Evolutionary conservation across 2,888 invertebrate species (phyloP), one percentile per base, ranked within the genome.

Genomic region (Drosophila nigricruria): DNA sequence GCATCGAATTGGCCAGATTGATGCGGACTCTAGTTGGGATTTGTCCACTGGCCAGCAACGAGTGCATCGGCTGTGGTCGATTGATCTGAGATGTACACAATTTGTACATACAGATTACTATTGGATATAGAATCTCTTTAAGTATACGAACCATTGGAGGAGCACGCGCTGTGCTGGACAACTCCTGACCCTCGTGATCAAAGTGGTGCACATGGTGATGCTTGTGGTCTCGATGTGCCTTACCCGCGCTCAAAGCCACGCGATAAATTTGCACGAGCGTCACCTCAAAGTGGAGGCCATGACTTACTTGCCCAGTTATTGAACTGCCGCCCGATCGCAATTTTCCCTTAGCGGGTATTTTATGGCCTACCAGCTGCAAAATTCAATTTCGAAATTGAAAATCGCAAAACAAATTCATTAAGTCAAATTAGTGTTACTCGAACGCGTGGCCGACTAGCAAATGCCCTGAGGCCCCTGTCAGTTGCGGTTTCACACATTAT

Each of bases 181-280:
- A 93, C 3, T 95, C 94, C 12, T 95, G 95, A 0, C 96, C 96
- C 74, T 96, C 95, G 89, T 96, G 96, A 84, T 95, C 96, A 89
- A 95, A 96, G 85, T 96, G 96, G 91, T 97, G 96, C 0, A 95
- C 97, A 92, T 97, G 97, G 90, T 97, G 97, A 89, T 97, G 97
- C 89, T 97, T 97, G 92, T 97, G 97, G 89, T 97, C 96, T 77
- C 95, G 96, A 93, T 97, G 97, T 0, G 97, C 97, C 92, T 97
- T 97, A 0, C 97, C 97, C 3, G 97, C 97, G 3, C 96, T 96
- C 67, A 97, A 91, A 0, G 97, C 97, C 0, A 97, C 96, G 68
- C 95, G 95, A 93, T 97, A 97, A 20, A 97, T 92, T 91, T 97
- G 96, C 0, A 97, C 92, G 94, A 97, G 95, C 2, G 97, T 97